These are phyloP conservation scores for Julus scandinavius DNA, from an alignment of 2,888 invertebrate species.

Conservation along the genomic window DNA sequence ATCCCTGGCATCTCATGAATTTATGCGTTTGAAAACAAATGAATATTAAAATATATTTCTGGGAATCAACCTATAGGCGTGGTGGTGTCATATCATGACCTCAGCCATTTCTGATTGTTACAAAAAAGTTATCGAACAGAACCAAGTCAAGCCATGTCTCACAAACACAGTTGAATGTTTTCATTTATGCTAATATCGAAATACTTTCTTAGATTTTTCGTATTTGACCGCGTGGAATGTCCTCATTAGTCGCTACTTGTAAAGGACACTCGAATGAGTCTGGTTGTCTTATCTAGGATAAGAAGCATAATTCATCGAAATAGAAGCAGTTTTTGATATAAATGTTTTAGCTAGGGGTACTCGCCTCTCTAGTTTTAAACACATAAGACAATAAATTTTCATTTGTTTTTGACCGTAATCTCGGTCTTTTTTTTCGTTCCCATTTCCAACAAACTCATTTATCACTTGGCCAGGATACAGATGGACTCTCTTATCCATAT, in stretches of 20 bases:
- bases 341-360: not conserved
- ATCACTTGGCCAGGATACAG: slow-evolving; percentile 23
- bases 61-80: not conserved
- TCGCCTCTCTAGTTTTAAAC: not conserved
- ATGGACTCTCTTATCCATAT: slow-evolving; percentile 8
- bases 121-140: not conserved
- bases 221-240: not conserved
- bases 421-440: not conserved
- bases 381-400: slow-evolving; percentile 24
- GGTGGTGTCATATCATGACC: slow-evolving; percentile 5
- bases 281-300: not conserved
- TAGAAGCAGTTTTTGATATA: slow-evolving; percentile 6
- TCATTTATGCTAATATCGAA: not conserved
- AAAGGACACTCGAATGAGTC: not conserved
- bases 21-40: not conserved
- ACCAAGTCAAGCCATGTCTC: not conserved
- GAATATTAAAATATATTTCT: slow-evolving; percentile 18
- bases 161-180: not conserved
- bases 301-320: not conserved
- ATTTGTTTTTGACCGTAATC: slow-evolving; percentile 34
- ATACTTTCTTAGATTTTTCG: not conserved
- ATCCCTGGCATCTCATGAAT: not conserved
- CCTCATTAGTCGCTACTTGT: slow-evolving; percentile 23
- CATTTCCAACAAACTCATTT: not conserved
- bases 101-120: not conserved